Evolutionary conservation across 2,888 invertebrate species (phyloP).

Genomic region (Monoplex corrugatus): DNA sequence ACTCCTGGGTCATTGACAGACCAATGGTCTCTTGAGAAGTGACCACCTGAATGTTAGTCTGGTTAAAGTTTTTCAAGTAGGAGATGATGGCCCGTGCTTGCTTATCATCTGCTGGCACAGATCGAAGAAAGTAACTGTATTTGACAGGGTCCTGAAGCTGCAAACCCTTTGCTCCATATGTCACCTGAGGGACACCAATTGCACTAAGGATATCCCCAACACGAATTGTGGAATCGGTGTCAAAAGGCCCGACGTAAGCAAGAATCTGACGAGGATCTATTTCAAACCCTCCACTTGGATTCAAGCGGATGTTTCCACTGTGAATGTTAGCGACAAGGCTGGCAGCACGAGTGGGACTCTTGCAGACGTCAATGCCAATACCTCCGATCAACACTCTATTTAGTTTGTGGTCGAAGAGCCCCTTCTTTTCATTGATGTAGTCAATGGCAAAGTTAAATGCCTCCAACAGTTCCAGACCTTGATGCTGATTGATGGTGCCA

Average conservation of each 20-base stretch:
- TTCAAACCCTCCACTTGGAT: conserved; percentile 52
- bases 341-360: conserved; percentile 74
- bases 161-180: conserved; percentile 75
- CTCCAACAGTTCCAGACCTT: conserved; percentile 77
- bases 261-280: conserved; percentile 48
- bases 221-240: conserved; percentile 70
- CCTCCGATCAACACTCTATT: conserved; percentile 72
- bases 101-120: conserved; percentile 78
- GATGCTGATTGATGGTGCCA: conserved; percentile 73
- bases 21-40: conserved; percentile 74
- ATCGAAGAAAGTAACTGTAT: conserved; percentile 62
- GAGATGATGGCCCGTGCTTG: conserved; percentile 79
- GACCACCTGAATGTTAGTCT: conserved; percentile 81
- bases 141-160: conserved; percentile 66
- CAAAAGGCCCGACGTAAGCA: conserved; percentile 71
- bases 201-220: conserved; percentile 75
- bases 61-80: conserved; percentile 79
- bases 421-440: conserved; percentile 69
- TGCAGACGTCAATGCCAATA: conserved; percentile 75
- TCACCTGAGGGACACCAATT: conserved; percentile 76
- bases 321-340: conserved; percentile 78
- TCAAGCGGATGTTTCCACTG: conserved; percentile 68
- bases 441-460: conserved; percentile 78
- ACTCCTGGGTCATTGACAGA: conserved; percentile 70
- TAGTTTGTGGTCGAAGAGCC: conserved; percentile 68